These are phyloP conservation scores for Rutpela maculata DNA, from an alignment of 2,888 invertebrate species.

Conservation along the genomic window DNA sequence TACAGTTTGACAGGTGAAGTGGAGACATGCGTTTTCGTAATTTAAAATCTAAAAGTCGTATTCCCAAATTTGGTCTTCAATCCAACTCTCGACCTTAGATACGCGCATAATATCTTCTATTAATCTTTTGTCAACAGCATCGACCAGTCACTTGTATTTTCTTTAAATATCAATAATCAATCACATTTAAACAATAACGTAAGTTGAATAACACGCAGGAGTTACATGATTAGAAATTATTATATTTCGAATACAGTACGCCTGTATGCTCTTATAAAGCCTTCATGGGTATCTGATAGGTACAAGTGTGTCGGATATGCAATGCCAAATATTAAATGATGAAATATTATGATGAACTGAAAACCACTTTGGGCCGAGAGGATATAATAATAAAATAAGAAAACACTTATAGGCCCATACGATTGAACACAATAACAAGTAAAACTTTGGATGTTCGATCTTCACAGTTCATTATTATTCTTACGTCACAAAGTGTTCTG, in stretches of 20 bases:
- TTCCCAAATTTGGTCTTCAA: background rate
- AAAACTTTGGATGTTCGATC: no score
- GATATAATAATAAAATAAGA: no score
- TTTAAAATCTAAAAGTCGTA: slow-evolving; percentile 1
- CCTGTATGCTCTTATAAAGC: background rate
- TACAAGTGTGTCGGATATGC: background rate
- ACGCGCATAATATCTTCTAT: slow-evolving; percentile 4
- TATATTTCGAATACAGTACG: background rate
- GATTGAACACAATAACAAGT: no score
- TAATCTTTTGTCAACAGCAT: background rate
- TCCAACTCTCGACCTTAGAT: background rate
- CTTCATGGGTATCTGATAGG: background rate
- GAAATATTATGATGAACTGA: no score
- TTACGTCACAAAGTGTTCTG: no score
- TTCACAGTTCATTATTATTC: no score
- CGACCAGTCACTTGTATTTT: background rate
- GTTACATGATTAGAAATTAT: slow-evolving; percentile 3
- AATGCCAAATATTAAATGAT: no score
- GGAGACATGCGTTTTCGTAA: background rate
- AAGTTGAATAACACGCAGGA: background rate
- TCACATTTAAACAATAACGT: slow-evolving; percentile 3
- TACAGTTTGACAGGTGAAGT: background rate
- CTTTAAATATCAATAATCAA: background rate
- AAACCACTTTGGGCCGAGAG: no score
- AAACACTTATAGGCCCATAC: no score